These are phyloP conservation scores for Cladopsammia gracilis DNA, from an alignment of 64 coral and sea anemone genomes.

Conservation along the genomic window DNA sequence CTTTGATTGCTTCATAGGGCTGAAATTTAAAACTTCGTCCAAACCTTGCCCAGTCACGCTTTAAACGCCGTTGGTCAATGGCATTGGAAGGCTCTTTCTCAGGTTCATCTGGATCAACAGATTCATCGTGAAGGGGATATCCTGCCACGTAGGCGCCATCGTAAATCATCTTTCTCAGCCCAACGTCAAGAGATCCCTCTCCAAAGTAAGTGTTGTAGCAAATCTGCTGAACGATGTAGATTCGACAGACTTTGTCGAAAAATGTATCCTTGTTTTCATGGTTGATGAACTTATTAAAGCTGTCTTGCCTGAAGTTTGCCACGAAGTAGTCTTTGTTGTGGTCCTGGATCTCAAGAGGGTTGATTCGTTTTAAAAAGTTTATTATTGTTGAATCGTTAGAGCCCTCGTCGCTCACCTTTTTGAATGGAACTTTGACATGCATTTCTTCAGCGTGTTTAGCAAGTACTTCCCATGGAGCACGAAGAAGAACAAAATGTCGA, in stretches of 20 bases:
- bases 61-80: constrained; percentile 70
- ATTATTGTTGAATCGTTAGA: neutral
- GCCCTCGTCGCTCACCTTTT: constrained; percentile 39
- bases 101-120: neutral
- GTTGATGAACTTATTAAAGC: neutral
- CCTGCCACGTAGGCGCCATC: constrained; percentile 35
- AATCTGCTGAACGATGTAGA: constrained; percentile 2
- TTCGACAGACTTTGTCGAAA: neutral
- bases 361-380: neutral
- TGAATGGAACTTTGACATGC: constrained; percentile 62
- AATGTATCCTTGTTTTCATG: neutral
- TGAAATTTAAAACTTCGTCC: constrained; percentile 67
- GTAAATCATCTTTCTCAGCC: neutral
- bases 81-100: constrained; percentile 18
- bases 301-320: neutral
- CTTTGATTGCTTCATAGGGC: constrained; percentile 74
- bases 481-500: constrained; percentile 70
- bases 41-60: constrained; percentile 13
- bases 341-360: constrained; percentile 61
- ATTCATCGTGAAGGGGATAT: constrained; percentile 65
- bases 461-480: constrained; percentile 41
- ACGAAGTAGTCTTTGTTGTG: constrained; percentile 24
- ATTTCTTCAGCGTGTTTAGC: constrained; percentile 37
- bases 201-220: neutral
- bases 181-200: neutral